Evolutionary conservation across 2,113 vertebrate genomes (phyloP).

Genomic region (Piprites chloris): DNA sequence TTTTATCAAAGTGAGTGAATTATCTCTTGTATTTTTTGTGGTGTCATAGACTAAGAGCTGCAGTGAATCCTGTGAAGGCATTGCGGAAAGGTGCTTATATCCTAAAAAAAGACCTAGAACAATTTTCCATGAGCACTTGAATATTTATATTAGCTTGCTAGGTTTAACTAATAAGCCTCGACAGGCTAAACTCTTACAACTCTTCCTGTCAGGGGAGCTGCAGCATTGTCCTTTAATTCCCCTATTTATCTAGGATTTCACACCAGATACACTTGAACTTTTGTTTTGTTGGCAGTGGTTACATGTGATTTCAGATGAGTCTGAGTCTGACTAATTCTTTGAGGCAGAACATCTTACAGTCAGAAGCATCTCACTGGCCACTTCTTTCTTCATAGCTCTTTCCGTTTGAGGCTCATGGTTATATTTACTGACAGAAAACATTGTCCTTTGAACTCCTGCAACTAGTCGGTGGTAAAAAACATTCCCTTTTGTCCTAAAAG

Average conservation of each 20-base stretch:
- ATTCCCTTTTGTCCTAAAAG: background rate
- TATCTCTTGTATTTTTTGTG: background rate
- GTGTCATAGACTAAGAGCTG: background rate
- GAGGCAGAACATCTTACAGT: slow-evolving; percentile 21
- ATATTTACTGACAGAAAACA: background rate
- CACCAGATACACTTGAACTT: slow-evolving; percentile 34
- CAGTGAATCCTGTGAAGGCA: background rate
- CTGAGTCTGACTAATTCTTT: slow-evolving; percentile 16
- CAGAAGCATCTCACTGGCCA: slow-evolving; percentile 29
- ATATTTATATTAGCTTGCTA: background rate
- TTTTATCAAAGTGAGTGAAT: background rate
- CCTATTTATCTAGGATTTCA: slow-evolving; percentile 31
- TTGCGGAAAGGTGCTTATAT: background rate
- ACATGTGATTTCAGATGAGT: slow-evolving; percentile 5
- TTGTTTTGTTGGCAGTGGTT: background rate
- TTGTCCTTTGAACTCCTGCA: background rate
- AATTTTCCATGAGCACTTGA: background rate
- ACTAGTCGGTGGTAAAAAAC: background rate
- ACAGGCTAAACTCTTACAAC: background rate
- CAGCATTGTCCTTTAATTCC: slow-evolving; percentile 11
- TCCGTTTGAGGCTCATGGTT: background rate
- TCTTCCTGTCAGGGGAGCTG: background rate
- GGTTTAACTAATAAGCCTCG: background rate
- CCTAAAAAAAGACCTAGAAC: background rate
- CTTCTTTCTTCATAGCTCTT: background rate